phyloP scores from a whole-genome alignment of 2,888 invertebrate genomes.

The Allophyes oxyacanthae region DNA sequence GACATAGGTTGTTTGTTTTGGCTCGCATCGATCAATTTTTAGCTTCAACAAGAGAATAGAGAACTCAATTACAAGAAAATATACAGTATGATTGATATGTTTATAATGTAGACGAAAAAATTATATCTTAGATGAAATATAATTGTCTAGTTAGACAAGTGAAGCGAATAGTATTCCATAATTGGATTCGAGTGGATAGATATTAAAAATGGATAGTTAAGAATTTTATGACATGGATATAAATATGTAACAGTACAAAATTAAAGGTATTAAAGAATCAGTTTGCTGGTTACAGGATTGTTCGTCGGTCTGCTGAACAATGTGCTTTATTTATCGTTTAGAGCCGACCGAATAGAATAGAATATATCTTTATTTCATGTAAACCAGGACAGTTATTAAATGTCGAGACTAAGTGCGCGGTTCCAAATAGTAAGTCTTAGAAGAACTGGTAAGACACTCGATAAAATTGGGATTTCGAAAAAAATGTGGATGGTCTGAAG shows the following conservation, averaged over 20 bases:
- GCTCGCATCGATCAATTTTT: slow-evolving; percentile 46
- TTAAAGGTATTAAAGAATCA: not conserved
- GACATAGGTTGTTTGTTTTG: slow-evolving; percentile 61
- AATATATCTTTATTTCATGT: too few relatives aligned
- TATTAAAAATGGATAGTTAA: slow-evolving; percentile 2
- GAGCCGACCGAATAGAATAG: not conserved
- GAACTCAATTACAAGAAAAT: slow-evolving; percentile 7
- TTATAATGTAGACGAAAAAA: slow-evolving; percentile 6
- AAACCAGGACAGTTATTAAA: too few relatives aligned
- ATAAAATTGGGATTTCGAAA: too few relatives aligned
- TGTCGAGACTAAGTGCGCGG: too few relatives aligned
- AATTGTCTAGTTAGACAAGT: slow-evolving; percentile 6
- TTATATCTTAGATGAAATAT: slow-evolving; percentile 4
- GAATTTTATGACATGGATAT: not conserved
- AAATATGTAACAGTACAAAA: not conserved
- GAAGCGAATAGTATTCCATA: slow-evolving; percentile 5
- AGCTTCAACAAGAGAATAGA: not conserved
- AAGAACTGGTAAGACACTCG: too few relatives aligned
- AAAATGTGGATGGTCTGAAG: slow-evolving; percentile 4
- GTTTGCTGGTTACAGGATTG: not conserved
- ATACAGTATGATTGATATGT: slow-evolving; percentile 3
- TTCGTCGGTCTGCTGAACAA: slow-evolving; percentile 1
- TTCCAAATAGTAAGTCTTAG: too few relatives aligned
- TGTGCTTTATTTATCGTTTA: slow-evolving; percentile 5
- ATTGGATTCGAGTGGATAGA: not conserved